A percentile compares a stretch with the other conserved stretches of the same genome.
These are phyloP conservation scores for Percina caprodes DNA, from an alignment of 2,113 vertebrate genomes.

Conservation along the genomic window DNA sequence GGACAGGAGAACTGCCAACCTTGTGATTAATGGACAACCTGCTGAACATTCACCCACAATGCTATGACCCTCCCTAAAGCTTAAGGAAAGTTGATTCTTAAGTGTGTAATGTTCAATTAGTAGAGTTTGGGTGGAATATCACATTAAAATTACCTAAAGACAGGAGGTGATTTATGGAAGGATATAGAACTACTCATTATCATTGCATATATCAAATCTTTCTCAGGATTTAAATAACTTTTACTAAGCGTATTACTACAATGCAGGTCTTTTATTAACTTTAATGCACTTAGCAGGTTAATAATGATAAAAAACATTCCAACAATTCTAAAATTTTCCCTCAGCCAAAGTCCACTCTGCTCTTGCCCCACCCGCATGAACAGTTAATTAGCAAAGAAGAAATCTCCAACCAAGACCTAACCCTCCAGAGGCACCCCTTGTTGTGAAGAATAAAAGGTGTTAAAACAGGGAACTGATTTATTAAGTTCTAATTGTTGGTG, in stretches of 20 bases:
- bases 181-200: not conserved
- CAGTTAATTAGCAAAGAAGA: conserved; percentile 57
- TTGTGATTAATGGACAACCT: not conserved
- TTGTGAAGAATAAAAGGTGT: conserved; percentile 69
- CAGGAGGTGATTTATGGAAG: not conserved
- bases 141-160: not conserved
- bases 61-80: not conserved
- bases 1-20: not conserved
- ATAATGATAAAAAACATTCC: not conserved
- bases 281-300: not conserved
- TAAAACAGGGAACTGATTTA: conserved; percentile 84
- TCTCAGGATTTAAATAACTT: not conserved
- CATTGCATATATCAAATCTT: not conserved
- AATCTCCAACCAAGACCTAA: conserved; percentile 59
- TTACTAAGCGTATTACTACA: not conserved
- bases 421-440: conserved; percentile 28
- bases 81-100: not conserved
- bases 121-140: not conserved
- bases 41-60: not conserved
- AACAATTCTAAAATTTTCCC: not conserved
- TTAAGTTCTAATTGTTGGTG: conserved; percentile 87
- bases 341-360: not conserved
- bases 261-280: not conserved
- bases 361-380: not conserved
- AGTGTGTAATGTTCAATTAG: not conserved